phyloP scores from a whole-genome alignment of 2,113 vertebrate genomes.

The Sorex araneus region DNA sequence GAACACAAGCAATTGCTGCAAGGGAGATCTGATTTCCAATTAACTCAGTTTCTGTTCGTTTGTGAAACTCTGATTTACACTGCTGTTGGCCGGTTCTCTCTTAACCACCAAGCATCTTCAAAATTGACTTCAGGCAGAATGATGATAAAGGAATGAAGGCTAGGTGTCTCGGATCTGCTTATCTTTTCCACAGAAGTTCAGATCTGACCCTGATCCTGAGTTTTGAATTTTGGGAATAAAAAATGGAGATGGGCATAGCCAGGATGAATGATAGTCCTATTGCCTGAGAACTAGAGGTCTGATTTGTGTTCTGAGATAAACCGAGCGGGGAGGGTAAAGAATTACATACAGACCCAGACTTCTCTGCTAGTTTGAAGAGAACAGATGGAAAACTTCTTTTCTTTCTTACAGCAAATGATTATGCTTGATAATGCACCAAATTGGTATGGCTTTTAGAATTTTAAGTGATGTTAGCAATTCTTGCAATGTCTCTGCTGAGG shows the following conservation, averaged over 20 bases:
- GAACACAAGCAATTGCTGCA: constrained; percentile 28
- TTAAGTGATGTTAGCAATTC: constrained; percentile 18
- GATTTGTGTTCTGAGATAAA: background rate
- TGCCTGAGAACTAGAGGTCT: background rate
- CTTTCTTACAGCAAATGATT: constrained; percentile 39
- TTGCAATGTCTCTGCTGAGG: background rate
- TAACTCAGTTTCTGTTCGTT: constrained; percentile 34
- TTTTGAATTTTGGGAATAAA: constrained; percentile 13
- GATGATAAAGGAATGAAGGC: constrained; percentile 33
- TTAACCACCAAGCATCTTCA: constrained; percentile 9
- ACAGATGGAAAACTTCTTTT: background rate
- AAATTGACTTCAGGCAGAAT: constrained; percentile 53
- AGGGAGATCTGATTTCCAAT: constrained; percentile 60
- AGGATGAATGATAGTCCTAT: background rate
- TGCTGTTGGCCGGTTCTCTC: constrained; percentile 19
- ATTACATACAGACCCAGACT: too few species aligned
- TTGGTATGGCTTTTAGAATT: constrained; percentile 46
- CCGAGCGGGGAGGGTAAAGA: too few species aligned
- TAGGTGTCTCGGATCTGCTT: background rate
- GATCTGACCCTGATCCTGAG: constrained; percentile 9
- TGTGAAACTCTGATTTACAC: constrained; percentile 11
- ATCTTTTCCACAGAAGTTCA: constrained; percentile 4
- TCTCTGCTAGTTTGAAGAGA: constrained; percentile 28
- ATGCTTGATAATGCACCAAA: constrained; percentile 48
- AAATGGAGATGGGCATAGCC: background rate